Conservation (phyloP, 2,113 vertebrate species). For the Microtus oregoni region DNA sequence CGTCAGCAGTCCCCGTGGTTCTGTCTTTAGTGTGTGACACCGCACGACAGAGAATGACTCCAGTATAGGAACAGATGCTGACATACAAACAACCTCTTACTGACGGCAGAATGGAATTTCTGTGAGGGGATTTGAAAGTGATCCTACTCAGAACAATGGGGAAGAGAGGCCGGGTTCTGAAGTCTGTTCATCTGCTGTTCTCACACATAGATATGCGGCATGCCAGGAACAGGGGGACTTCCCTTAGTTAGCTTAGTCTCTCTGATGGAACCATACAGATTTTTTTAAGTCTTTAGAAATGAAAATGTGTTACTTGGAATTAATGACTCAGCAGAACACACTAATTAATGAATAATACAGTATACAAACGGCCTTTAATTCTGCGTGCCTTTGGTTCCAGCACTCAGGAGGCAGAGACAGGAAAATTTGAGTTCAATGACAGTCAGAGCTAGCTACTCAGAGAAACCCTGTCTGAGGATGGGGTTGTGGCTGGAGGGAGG, state of each 20-base stretch:
- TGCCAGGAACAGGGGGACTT: background rate
- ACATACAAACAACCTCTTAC: background rate
- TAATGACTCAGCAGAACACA: background rate
- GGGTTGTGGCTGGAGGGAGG: background rate
- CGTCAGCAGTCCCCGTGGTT: background rate
- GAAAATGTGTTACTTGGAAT: background rate
- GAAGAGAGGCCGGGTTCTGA: background rate
- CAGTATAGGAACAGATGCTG: background rate
- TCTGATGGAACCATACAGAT: background rate
- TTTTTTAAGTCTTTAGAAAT: slow-evolving; percentile 29
- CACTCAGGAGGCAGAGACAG: background rate
- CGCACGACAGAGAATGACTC: background rate
- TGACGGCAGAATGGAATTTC: slow-evolving; percentile 8
- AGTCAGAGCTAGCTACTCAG: background rate
- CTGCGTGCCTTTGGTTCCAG: background rate
- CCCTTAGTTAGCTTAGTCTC: background rate
- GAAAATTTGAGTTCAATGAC: background rate
- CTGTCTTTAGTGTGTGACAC: background rate
- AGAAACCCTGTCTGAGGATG: background rate
- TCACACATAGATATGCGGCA: background rate
- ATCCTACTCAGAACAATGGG: background rate
- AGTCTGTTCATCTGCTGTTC: background rate
- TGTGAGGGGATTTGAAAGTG: slow-evolving; percentile 14
- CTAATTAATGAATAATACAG: background rate
- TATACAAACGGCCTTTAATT: background rate